Base-by-base conservation (phyloP, 2,888 invertebrate genomes). In the Nowickia ferox region DNA sequence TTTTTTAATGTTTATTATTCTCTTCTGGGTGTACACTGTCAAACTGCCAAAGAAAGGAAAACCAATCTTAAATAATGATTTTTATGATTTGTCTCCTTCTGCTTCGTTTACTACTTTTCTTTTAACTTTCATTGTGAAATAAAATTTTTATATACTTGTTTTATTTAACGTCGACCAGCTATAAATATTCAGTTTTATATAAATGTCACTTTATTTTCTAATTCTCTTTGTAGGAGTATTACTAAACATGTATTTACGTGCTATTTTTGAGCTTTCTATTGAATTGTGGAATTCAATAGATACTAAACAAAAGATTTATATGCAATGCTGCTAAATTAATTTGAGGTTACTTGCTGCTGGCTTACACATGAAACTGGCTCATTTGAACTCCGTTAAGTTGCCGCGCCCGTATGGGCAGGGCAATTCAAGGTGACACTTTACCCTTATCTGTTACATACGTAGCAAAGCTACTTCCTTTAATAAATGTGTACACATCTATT, bases 201-300 rank as follows among this genome's bases (percentile, higher is more conserved):
- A 68, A 59, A 77, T 77, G 46, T 8, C 38, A 66, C 19, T 68
- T 15, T 66, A 48, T 66, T 46, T 72, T 68, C 46, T 57, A 66
- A 51, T 72, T 63, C 40, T 63, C 22, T 63, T 63, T 19, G 6
- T n/a, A n/a, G n/a, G n/a, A n/a, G n/a, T 48, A 11, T 46, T n/a
- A 6, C 6, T 30, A 6, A 9, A 15, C 11, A 2, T 1, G 42
- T 75, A 30, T 1, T 15, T 22, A 9, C 3, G 11, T 40, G 22
- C 9, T 15, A 13, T 55, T 42, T 19, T 55, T 13, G 0, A 30
- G 30, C 19, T 68, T 53, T 17, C 9, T 19, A 40, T 17, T 11
- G 15, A 30, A 30, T 15, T 65, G n/a, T 46, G 15, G 15, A 0
- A 1, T 8, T 19, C 5, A 19, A 4, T 17, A 15, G 15, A 9